Base-by-base conservation (phyloP, 2,797 vertebrate genomes). In the Ctenopoma multispine region DNA sequence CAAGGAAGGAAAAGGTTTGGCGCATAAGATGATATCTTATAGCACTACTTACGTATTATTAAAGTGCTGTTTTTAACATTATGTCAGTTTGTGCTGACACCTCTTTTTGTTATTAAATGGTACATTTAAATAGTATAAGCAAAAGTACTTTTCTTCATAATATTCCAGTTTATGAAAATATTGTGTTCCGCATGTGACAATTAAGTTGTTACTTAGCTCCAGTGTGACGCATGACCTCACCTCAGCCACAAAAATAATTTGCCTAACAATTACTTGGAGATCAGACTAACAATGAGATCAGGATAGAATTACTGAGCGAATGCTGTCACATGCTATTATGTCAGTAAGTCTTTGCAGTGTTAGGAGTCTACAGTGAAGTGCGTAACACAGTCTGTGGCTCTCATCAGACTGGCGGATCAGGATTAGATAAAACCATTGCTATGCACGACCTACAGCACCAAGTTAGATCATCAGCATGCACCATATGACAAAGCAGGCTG, bases 381-480 rank as follows among this genome's bases (percentile, higher is more conserved):
- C 60, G 24, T 63, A 53, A 8, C 3, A 4, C 56, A 13, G 50
- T 49, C 49, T 44, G 46, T 66, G 59, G 50, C 48, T 62, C 64
- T 34, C 71, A 8, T 61, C 72, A 76, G 69, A 57, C 66, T 23
- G 41, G 49, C 47, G 56, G 63, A 71, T 80, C 69, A 71, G 54
- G 57, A 85, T 73, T 61, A 72, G 80, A 85, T 76, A 55, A 78
- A 34, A 57, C 8, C 46, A 72, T 82, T 83, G 58, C 80, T 59
- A 75, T 87, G 73, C 60, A 5, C 23, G 20, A 80, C 82, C 73
- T 62, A 46, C 68, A 77, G 79, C 72, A 18, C 20, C 7, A 71
- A 64, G 72, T 82, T 72, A 69, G 73, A 82, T 83, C 72, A 91
- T 92, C 86, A 84, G 86, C 84, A 92, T 92, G 84, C 90, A 75